phyloP scores from a whole-genome alignment of 2,797 vertebrate genomes.

The Sus cebifrons region DNA sequence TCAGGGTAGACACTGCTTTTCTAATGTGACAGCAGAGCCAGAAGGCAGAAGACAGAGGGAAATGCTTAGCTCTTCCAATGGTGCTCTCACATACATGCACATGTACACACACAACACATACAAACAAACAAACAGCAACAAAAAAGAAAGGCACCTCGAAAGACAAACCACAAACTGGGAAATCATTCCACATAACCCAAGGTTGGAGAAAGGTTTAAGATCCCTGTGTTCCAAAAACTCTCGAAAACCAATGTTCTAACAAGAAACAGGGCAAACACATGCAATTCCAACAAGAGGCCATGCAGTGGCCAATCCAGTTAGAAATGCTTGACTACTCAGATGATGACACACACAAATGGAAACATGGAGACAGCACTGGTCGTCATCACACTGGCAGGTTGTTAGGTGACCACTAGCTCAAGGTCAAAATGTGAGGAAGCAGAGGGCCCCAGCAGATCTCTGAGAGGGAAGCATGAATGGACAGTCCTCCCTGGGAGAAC shows the following conservation, averaged over 20 bases:
- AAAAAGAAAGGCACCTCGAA: neutral
- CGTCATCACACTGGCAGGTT: too few species aligned
- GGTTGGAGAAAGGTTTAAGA: neutral
- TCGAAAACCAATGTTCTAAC: neutral
- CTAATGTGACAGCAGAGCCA: neutral
- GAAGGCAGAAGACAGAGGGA: neutral
- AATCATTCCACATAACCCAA: neutral
- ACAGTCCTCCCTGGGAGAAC: too few species aligned
- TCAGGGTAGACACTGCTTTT: neutral
- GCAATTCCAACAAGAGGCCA: neutral
- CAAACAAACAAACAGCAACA: neutral
- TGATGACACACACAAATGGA: too few species aligned
- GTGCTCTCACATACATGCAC: neutral
- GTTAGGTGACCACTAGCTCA: too few species aligned
- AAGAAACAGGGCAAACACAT: neutral
- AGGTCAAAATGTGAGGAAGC: too few species aligned
- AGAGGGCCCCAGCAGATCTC: too few species aligned
- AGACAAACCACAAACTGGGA: neutral
- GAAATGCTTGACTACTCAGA: too few species aligned
- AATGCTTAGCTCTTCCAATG: neutral
- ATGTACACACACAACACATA: neutral
- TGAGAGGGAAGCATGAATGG: too few species aligned
- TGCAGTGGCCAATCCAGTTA: neutral
- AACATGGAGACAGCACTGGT: too few species aligned
- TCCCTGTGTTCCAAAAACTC: neutral